Evolutionary conservation across 1,140 invertebrate species (phyloP), one percentile per base, ranked within the genome.

Genomic region (Drosophila prosaltans): DNA sequence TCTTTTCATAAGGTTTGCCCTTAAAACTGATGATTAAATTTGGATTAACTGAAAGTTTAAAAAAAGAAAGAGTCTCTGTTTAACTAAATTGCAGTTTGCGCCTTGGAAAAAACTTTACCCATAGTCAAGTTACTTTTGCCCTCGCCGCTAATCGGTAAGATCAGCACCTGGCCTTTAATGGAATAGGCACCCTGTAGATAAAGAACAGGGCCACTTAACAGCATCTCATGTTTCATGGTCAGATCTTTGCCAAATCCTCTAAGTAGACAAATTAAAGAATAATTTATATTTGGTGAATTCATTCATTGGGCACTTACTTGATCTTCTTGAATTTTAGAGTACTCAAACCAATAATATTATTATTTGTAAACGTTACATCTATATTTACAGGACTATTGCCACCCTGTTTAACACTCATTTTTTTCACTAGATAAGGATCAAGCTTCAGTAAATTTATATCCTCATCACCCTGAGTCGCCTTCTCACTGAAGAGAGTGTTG

Each of bases 71-170:
- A 16, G 16, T 16, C 16, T 16, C 16, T 16, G 16, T 16, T 16
- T 16, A 16, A 16, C 16, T 16, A 16, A 16, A 16, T 16, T 16
- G 16, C 16, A 16, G 16, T 16, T 16, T 16, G 16, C 16, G 16
- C 16, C 16, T 16, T 16, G 16, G 16, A 16, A 16, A 16, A 16
- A 16, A 16, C 16, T 24, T 11, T 80, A 93, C 93, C 74, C 32
- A 93, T 40, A 0, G 92, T 92, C 32, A 93, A 85, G 59, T 93
- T 93, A 40, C 90, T 90, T 4, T 78, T 65, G 4, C 93, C 93
- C 1, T 40, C 67, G 0, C 93, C 93, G 26, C 68, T 90, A 2
- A 93, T 92, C 0, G 93, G 93, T 6, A 93, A 72, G 32, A 93
- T 80, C 0, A 93, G 81, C 0, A 93, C 81, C 61, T 89, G 81